A percentile compares a stretch with the other conserved stretches of the same genome.
phyloP scores from a whole-genome alignment of 30 jellyfish, hydroid and myxozoan species.

The Aurelia sp. region DNA sequence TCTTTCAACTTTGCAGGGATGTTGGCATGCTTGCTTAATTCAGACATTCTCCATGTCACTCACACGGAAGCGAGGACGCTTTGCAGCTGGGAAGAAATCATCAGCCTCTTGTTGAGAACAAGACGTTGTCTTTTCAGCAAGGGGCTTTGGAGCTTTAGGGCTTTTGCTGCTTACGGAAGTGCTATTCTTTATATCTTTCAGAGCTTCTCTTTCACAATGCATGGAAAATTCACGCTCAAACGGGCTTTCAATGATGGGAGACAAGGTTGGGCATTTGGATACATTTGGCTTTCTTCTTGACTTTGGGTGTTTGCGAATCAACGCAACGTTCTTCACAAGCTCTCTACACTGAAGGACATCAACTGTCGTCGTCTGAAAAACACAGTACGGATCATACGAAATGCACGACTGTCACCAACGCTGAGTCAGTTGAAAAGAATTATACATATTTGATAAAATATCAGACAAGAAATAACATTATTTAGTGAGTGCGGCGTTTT shows the following conservation, averaged over 20 bases:
- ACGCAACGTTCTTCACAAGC: slow-evolving; percentile 41
- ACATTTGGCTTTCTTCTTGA: slow-evolving; percentile 37
- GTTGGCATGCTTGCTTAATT: no score
- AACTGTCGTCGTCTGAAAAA: slow-evolving; percentile 50
- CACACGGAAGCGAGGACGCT: slow-evolving; percentile 71
- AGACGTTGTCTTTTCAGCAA: slow-evolving; percentile 25
- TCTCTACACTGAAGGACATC: slow-evolving; percentile 78
- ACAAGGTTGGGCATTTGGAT: slow-evolving; percentile 44
- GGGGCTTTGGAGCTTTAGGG: slow-evolving; percentile 5
- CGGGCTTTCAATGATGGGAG: slow-evolving; percentile 83
- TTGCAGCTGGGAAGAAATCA: slow-evolving; percentile 75
- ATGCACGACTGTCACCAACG: no score
- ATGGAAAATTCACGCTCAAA: slow-evolving; percentile 71
- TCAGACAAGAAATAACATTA: no score
- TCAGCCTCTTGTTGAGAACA: slow-evolving; percentile 50
- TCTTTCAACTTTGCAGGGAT: no score
- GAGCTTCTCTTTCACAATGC: slow-evolving; percentile 61
- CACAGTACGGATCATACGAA: no score
- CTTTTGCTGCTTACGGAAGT: background rate
- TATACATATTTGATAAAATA: no score
- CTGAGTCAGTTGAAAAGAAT: no score
- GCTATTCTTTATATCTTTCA: slow-evolving; percentile 20
- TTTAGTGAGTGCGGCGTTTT: no score
- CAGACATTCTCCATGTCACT: background rate
- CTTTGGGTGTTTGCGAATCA: slow-evolving; percentile 51